These are phyloP conservation scores for Enchytraeus crypticus DNA, from an alignment of 2,888 invertebrate species.

Conservation along the genomic window DNA sequence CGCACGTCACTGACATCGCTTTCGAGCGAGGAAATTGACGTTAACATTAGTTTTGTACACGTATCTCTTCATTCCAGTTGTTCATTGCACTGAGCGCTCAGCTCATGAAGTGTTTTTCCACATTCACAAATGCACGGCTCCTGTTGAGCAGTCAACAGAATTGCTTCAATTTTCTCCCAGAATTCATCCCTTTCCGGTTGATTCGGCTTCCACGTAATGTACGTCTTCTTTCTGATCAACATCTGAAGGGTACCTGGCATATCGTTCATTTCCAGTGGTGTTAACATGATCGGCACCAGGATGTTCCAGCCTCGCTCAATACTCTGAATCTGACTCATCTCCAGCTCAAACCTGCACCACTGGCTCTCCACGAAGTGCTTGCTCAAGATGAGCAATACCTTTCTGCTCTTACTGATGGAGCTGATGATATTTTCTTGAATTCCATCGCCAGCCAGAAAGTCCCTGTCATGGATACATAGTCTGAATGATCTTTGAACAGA, in stretches of 20 bases:
- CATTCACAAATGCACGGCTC: slow-evolving; percentile 1
- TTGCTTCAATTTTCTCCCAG: neutral
- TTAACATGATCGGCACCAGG: slow-evolving; percentile 4
- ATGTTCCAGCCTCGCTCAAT: slow-evolving; percentile 7
- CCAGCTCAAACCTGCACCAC: slow-evolving; percentile 7
- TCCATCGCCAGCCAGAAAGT: slow-evolving; percentile 1
- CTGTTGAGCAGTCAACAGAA: neutral
- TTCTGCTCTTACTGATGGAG: slow-evolving; percentile 4
- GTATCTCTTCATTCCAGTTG: too few relatives aligned
- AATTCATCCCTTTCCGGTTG: neutral
- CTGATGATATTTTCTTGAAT: slow-evolving; percentile 1
- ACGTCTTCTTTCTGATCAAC: neutral
- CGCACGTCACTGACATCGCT: too few relatives aligned
- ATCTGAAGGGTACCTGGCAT: neutral
- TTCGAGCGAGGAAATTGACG: too few relatives aligned
- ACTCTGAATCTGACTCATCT: slow-evolving; percentile 7
- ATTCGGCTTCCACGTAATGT: neutral
- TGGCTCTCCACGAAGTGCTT: slow-evolving; percentile 5
- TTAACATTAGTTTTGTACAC: too few relatives aligned
- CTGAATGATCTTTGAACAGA: too few relatives aligned
- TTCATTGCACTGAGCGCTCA: too few relatives aligned
- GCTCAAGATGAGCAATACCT: neutral
- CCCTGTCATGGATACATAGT: slow-evolving; percentile 6
- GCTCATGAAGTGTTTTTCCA: neutral
- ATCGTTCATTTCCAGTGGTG: neutral